phyloP scores from a whole-genome alignment of 2,888 invertebrate species.

The Ormyrus thymus region DNA sequence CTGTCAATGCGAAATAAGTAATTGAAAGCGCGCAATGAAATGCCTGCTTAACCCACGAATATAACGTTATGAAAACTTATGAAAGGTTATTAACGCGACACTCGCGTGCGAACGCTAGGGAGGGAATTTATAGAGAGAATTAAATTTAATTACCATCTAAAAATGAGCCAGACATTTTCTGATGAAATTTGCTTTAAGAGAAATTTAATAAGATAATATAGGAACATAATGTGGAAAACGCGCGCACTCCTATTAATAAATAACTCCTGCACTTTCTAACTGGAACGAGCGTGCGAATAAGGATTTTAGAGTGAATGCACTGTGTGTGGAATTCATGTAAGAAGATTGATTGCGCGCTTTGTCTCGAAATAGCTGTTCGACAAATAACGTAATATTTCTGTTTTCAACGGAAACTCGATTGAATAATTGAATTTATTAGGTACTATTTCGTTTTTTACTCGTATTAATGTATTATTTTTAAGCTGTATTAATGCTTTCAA shows the following conservation, averaged over 20 bases:
- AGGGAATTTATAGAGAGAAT: background rate
- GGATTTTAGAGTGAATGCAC: conserved; percentile 1
- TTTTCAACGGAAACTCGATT: too few relatives aligned
- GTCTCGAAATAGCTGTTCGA: background rate
- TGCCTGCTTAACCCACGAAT: background rate
- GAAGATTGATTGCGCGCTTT: conserved; percentile 5
- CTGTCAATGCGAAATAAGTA: too few relatives aligned
- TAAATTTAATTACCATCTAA: conserved; percentile 1
- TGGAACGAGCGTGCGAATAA: conserved; percentile 24
- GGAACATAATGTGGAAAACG: conserved; percentile 1
- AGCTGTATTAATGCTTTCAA: too few relatives aligned
- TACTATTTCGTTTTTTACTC: too few relatives aligned
- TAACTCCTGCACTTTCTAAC: conserved; percentile 25
- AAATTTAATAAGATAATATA: background rate
- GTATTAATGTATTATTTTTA: too few relatives aligned
- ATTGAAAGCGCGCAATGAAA: background rate
- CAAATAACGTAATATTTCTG: background rate
- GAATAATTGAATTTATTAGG: too few relatives aligned
- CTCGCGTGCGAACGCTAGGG: background rate
- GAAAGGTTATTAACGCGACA: background rate
- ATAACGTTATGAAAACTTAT: background rate
- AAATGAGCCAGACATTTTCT: background rate
- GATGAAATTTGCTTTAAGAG: conserved; percentile 5
- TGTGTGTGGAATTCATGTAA: background rate
- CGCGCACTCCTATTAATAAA: conserved; percentile 1